phyloP scores from a whole-genome alignment of 2,797 vertebrate species.

The Phataginus tricuspis region DNA sequence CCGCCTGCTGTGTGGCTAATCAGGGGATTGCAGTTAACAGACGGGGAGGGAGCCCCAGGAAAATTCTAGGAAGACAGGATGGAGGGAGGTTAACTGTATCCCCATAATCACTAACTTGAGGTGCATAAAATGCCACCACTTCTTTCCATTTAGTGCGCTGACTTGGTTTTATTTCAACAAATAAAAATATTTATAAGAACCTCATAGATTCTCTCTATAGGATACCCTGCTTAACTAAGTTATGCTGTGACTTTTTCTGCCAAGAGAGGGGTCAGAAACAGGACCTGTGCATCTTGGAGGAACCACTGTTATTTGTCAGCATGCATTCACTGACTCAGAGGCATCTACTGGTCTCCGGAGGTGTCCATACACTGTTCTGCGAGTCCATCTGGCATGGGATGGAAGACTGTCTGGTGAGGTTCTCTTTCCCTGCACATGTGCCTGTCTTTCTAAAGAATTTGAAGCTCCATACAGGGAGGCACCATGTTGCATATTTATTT shows the following conservation, averaged over 20 bases:
- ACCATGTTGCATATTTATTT: accelerated
- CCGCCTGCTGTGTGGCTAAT: accelerated
- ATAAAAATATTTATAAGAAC: neutral
- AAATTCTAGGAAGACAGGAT: accelerated
- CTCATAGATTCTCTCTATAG: neutral
- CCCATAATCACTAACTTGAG: accelerated
- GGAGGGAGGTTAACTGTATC: neutral
- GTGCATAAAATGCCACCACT: accelerated
- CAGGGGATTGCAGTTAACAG: neutral
- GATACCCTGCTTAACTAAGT: too few relatives aligned
- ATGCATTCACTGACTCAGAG: accelerated
- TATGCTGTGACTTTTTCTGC: neutral
- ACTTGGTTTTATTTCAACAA: slow-evolving; percentile 50
- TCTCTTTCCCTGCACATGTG: accelerated
- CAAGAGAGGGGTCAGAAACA: neutral
- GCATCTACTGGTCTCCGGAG: accelerated
- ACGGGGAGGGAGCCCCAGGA: accelerated
- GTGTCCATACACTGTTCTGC: neutral
- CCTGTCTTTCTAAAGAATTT: neutral
- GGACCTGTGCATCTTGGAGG: accelerated
- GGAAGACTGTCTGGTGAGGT: neutral
- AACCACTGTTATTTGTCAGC: accelerated
- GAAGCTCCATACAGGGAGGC: neutral
- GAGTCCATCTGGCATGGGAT: neutral
- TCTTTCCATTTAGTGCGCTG: neutral